Evolutionary conservation across 1,140 invertebrate genomes (phyloP), one percentile per base, ranked within the genome.

Genomic region (Harpegnathos saltator): DNA sequence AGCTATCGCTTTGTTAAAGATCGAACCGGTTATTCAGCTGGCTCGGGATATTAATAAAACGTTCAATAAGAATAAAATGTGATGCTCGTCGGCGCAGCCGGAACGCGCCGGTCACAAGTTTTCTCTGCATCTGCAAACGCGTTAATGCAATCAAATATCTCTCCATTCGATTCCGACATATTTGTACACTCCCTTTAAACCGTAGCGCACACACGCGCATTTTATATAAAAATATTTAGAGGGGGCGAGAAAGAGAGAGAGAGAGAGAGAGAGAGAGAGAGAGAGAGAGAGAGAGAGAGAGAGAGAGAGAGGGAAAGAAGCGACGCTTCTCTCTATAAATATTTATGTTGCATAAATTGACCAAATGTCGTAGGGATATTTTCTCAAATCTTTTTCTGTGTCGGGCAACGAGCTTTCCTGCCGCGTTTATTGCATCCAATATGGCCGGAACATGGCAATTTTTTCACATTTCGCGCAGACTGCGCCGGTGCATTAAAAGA

Each of bases 1-100:
- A 44, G 14, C 12, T 69, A 78, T 69, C 29, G 22, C 58, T 56
- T 80, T 26, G 69, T 58, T 58, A 48, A 80, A 58, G 52, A 78
- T 65, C 15, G 15, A 66, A 24, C 3, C 29, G 11, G 1, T 50
- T 74, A 1, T 62, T 65, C 22, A 3, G 5, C n/a, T 52, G 33
- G 26, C 15, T 22, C 15, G 15, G 12, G 3, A 12, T 12, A 63
- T 50, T 12, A 65, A 19, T 26, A 48, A 48, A 65, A 65, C 24
- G 50, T 50, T 63, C 7, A 33, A 17, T n/a, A 3, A 48, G 14
- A 24, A 4, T 0, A 22, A 54, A 75, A 33, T 65, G 12, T 52
- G 38, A 33, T 7, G 17, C 14, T 61, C 22, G 15, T 15, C 7
- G 7, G 38, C 38, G 7, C 9, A 44, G 11, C 11, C 38, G 11